Evolutionary conservation across 64 coral and sea anemone genomes (phyloP).

Genomic region (Orbicella faveolata): DNA sequence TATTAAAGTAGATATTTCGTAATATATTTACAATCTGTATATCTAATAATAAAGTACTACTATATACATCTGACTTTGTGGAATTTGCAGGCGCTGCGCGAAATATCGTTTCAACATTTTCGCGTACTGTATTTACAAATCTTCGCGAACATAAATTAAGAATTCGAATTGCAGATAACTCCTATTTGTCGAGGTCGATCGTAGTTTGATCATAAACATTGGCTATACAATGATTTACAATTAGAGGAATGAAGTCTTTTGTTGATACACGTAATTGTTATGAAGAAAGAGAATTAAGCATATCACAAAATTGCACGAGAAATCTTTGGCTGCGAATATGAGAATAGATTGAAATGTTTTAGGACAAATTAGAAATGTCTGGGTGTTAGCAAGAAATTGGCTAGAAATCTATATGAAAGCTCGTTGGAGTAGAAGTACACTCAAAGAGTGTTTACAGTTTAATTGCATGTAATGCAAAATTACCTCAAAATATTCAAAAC

Average conservation of each 20-base stretch:
- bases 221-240: neutral
- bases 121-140: slow-evolving; percentile 5
- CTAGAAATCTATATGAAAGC: neutral
- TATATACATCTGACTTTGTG: slow-evolving; percentile 4
- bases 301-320: too few relatives aligned
- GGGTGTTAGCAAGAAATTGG: neutral
- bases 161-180: neutral
- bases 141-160: slow-evolving; percentile 19
- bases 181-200: neutral
- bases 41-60: slow-evolving; percentile 28
- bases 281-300: neutral
- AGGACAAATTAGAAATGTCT: neutral
- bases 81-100: neutral
- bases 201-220: neutral
- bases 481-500: neutral
- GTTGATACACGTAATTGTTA: neutral
- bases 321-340: neutral
- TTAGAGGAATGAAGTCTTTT: neutral
- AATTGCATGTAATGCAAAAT: slow-evolving; percentile 46
- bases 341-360: neutral
- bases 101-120: slow-evolving; percentile 20
- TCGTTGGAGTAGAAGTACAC: neutral
- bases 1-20: slow-evolving; percentile 30
- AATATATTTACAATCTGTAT: slow-evolving; percentile 49
- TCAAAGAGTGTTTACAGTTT: slow-evolving; percentile 35